Base-by-base conservation (phyloP, 1,140 invertebrate species). In the Penaeus vannamei region DNA sequence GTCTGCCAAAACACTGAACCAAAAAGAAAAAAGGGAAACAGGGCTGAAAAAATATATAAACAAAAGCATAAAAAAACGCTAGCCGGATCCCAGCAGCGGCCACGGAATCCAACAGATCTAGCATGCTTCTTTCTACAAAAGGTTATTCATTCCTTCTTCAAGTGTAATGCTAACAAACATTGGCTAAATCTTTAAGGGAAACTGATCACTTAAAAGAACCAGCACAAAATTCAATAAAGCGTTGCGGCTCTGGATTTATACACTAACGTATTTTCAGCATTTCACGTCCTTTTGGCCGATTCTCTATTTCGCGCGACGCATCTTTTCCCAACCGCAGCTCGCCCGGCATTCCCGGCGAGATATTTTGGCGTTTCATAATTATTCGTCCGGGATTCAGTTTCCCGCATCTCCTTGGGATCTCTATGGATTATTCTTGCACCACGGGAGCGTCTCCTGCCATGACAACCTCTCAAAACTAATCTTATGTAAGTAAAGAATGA, bases 251-350 rank as follows among this genome's bases (percentile, higher is more conserved):
- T 89, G 87, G 87, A 89, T 89, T 89, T 89, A 89, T 89, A 89
- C 87, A 89, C 87, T 85, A 89, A 89, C 87, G 87, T 89, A 89
- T 89, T 89, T 89, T 89, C 87, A 89, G 72, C 87, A 89, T 89
- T 89, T 89, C 87, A 89, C 87, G 72, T 89, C 87, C 82, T 89
- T 89, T 89, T 89, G 87, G 87, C 87, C 72, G 87, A 89, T 89
- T 89, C 87, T 89, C 80, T 89, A 89, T 89, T 89, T 89, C 87
- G 87, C 87, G 87, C 62, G 87, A 89, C 66, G 87, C 87, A 89
- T 89, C 87, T 89, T 89, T 84, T 84, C 87, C 82, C 87, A 89
- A 79, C 87, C 87, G 87, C 87, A 89, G 87, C 69, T 61, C 59
- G 59, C 46, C 60, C 60, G 42, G 64, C 23, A 10, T 85, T 84